A percentile compares a stretch with the other conserved stretches of the same genome.
These are phyloP conservation scores for Vanessa tameamea DNA, from an alignment of 1,140 invertebrate species.

Conservation along the genomic window DNA sequence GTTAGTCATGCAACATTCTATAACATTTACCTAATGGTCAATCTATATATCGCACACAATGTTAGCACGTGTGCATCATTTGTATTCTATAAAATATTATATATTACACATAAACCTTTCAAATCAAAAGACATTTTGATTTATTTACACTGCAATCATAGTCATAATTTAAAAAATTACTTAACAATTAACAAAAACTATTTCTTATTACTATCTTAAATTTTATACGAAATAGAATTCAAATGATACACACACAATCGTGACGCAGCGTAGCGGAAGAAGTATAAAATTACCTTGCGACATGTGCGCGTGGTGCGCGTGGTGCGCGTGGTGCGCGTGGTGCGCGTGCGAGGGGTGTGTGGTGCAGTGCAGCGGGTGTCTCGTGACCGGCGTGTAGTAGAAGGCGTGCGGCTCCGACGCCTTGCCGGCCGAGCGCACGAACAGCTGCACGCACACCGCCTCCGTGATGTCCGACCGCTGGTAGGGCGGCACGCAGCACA, in stretches of 20 bases:
- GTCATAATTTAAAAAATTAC: too few species aligned
- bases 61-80: conserved; percentile 12
- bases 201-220: neutral
- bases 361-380: conserved; percentile 67
- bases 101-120: neutral
- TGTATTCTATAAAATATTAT: conserved; percentile 16
- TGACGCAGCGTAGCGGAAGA: neutral
- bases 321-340: neutral
- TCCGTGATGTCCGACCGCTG: conserved; percentile 83
- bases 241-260: neutral
- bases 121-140: too few species aligned
- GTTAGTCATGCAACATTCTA: conserved; percentile 34
- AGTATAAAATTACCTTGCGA: neutral
- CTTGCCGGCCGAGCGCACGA: conserved; percentile 92
- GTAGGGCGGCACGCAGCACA: conserved; percentile 94
- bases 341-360: conserved; percentile 38
- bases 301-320: conserved; percentile 7
- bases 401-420: conserved; percentile 93
- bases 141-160: too few species aligned
- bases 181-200: too few species aligned
- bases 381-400: conserved; percentile 86
- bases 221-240: neutral
- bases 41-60: conserved; percentile 17
- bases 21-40: conserved; percentile 17
- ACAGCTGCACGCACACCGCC: conserved; percentile 87